Conservation (phyloP, 2,888 invertebrate species). For the Lordiphosa fenestrarum region DNA sequence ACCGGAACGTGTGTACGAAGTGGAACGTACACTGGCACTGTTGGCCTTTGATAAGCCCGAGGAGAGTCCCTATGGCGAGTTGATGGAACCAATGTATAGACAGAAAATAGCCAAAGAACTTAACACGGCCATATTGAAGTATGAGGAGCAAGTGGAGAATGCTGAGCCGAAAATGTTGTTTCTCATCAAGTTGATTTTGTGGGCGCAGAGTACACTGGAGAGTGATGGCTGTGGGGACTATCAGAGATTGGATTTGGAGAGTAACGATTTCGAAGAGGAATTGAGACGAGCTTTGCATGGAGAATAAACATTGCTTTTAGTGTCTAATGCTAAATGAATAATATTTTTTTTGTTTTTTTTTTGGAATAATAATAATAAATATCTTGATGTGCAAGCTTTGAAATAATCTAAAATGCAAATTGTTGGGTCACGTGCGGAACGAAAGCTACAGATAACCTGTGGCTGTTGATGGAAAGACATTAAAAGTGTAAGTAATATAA, state of each 20-base stretch:
- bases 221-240: conserved; percentile 25
- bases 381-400: no score
- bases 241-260: conserved; percentile 33
- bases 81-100: conserved; percentile 20
- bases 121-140: conserved; percentile 20
- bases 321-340: conserved; percentile 15
- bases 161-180: conserved; percentile 56
- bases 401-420: conserved; percentile 53
- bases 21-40: conserved; percentile 31
- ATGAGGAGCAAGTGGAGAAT: conserved; percentile 8
- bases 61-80: conserved; percentile 12
- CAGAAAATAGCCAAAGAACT: conserved; percentile 21
- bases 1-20: conserved; percentile 2
- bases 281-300: conserved; percentile 35
- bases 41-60: conserved; percentile 20
- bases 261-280: conserved; percentile 53
- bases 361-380: conserved; percentile 23
- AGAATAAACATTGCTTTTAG: conserved; percentile 20
- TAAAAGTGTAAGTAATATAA: no score
- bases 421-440: conserved; percentile 23
- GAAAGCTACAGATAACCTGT: conserved; percentile 15
- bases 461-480: conserved; percentile 9
- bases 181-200: conserved; percentile 56
- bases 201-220: conserved; percentile 56
- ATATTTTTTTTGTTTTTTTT: conserved; percentile 35